phyloP scores from a whole-genome alignment of 2,113 vertebrate genomes.

The Campylomormyrus numenius region DNA sequence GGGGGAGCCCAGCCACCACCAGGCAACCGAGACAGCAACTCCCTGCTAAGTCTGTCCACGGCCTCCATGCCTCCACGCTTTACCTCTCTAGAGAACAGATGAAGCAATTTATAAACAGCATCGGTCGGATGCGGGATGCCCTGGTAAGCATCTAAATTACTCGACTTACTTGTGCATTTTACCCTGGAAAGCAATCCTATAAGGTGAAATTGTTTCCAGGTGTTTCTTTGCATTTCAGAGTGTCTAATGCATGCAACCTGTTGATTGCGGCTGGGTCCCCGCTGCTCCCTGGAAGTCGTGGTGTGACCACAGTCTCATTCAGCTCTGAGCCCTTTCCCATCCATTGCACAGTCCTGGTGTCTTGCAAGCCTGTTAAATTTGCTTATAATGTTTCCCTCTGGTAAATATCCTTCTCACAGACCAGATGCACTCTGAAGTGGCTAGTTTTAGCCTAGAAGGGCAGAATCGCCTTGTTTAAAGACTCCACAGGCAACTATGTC shows the following conservation, averaged over 20 bases:
- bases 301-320: neutral
- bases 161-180: constrained; percentile 52
- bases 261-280: neutral
- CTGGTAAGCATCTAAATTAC: neutral
- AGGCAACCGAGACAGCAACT: neutral
- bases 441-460: neutral
- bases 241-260: neutral
- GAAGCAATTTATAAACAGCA: neutral
- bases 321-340: neutral
- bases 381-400: constrained; percentile 23
- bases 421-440: neutral
- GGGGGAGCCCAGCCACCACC: neutral
- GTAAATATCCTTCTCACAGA: neutral
- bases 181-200: constrained; percentile 47
- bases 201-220: constrained; percentile 53
- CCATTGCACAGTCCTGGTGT: neutral
- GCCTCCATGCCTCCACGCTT: neutral
- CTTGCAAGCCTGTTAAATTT: neutral
- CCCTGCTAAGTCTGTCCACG: neutral
- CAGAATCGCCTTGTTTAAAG: neutral
- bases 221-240: constrained; percentile 23
- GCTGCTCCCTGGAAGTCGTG: neutral
- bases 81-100: neutral
- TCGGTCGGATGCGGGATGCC: constrained; percentile 11
- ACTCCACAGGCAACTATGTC: neutral